Evolutionary conservation across 2,113 vertebrate genomes (phyloP), one percentile per base, ranked within the genome.

Genomic region (Urocynchramus pylzowi): DNA sequence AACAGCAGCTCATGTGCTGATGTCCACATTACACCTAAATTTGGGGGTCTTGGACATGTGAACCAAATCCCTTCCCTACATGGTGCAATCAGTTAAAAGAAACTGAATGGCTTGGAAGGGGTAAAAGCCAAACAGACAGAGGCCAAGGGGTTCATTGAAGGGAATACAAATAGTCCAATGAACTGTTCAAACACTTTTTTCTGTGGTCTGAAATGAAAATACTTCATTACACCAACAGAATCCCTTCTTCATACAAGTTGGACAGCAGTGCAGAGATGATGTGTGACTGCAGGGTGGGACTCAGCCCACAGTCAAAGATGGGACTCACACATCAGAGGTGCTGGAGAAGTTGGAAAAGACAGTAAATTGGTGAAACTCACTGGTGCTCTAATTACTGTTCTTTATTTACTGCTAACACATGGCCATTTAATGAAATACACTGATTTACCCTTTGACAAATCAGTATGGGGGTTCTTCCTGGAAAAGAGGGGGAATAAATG

Each of bases 381-480:
- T 83, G 61, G 44, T 91, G 31, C 26, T 44, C n/a, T 83, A 60
- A 76, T 54, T 71, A 57, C 65, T 16, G 0, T 44, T 87, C 35
- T 33, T 84, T 91, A 89, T 90, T 85, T 59, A 54, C 42, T 41
- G 76, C 54, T 94, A 92, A 80, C 60, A 74, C 73, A n/a, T 31
- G 47, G 26, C 13, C 31, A 84, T 64, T 94, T 93, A 80, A 52
- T 74, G 65, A 95, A 64, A 27, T 68, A 84, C 59, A 61, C 21
- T 37, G 59, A 95, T 93, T 89, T 96, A 90, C 42, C 83, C 41
- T 84, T 74, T 91, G 82, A 27, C 44, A 95, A 95, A 87, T 80
- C 67, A 96, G 56, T 85, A 79, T 89, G 71, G 68, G 75, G n/a
- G 50, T 76, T 95, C 87, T 87, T 95, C 83, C 57, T 56, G 80